Conservation (phyloP, 2,888 invertebrate genomes). For the Athalia circularis region DNA sequence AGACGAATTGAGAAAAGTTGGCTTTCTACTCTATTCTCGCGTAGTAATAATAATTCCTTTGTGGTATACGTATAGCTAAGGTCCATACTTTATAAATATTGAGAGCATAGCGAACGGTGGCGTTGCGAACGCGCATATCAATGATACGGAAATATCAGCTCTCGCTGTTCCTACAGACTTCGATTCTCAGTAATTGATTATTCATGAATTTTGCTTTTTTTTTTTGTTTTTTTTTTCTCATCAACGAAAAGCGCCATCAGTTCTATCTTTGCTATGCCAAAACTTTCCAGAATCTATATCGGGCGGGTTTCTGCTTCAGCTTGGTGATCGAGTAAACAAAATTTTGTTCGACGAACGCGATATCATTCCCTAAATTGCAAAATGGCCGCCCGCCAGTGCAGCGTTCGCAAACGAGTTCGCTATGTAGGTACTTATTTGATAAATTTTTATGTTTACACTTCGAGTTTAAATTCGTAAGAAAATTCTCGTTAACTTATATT, state of each 20-base stretch:
- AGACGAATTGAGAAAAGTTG: no score
- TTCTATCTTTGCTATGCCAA: slow-evolving; percentile 17
- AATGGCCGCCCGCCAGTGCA: background rate
- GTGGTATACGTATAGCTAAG: no score
- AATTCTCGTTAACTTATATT: background rate
- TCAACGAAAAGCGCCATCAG: slow-evolving; percentile 4
- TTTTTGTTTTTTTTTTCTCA: slow-evolving; percentile 4
- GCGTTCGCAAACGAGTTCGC: background rate
- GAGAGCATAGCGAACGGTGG: background rate
- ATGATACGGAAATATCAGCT: slow-evolving; percentile 30
- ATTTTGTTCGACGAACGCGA: slow-evolving; percentile 8
- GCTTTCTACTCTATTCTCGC: no score
- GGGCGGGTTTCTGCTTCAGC: background rate
- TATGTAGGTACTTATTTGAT: slow-evolving; percentile 11
- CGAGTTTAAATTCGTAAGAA: slow-evolving; percentile 5
- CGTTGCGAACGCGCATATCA: slow-evolving; percentile 19
- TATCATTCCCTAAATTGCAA: slow-evolving; percentile 18
- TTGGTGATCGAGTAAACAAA: slow-evolving; percentile 21
- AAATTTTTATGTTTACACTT: slow-evolving; percentile 8
- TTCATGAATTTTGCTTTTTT: slow-evolving; percentile 13
- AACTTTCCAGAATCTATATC: background rate
- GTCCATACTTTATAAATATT: background rate
- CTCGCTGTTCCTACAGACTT: background rate
- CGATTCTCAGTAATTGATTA: slow-evolving; percentile 38
- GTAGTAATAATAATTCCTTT: no score